Percentiles rank a stretch among this genome's conserved stretches.
Evolutionary conservation across 2,888 invertebrate genomes (phyloP).

Genomic region (Caenorhabditis sp.): DNA sequence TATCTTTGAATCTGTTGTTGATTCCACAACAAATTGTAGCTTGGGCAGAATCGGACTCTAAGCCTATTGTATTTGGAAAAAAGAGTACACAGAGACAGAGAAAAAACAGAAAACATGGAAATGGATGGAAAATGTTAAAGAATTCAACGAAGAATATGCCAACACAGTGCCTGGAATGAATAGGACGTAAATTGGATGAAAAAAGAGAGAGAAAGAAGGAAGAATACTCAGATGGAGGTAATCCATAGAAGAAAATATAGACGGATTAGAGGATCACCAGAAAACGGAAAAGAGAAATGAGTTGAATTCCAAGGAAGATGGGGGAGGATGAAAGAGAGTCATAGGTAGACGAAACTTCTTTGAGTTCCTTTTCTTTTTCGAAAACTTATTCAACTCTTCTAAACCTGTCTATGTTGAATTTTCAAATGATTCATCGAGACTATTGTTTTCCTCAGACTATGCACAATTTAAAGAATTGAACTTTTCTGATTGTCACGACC

Average conservation of each 20-base stretch:
- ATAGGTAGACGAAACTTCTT: constrained; percentile 1
- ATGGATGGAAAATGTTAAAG: constrained; percentile 7
- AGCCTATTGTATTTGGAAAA: constrained; percentile 30
- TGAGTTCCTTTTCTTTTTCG: not conserved
- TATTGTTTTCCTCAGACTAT: not conserved
- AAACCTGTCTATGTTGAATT: not conserved
- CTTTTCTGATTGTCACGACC: constrained; percentile 15
- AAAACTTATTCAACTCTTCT: not conserved
- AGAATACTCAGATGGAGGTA: constrained; percentile 43
- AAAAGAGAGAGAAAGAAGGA: constrained; percentile 15
- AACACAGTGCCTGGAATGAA: constrained; percentile 30
- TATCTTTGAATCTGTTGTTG: constrained; percentile 4
- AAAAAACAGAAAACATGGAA: constrained; percentile 1
- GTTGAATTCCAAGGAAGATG: not conserved
- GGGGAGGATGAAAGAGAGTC: constrained; percentile 2
- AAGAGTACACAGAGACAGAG: constrained; percentile 15
- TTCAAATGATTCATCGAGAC: not conserved
- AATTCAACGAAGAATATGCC: constrained; percentile 13
- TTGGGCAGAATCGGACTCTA: constrained; percentile 16
- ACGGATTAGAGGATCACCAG: constrained; percentile 52
- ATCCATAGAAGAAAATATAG: constrained; percentile 54
- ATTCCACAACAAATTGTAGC: constrained; percentile 31
- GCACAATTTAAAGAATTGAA: constrained; percentile 6
- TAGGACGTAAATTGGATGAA: constrained; percentile 47
- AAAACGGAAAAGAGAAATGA: constrained; percentile 8